Base-by-base conservation (phyloP, 1,140 invertebrate species). In the Drosophila bipectinata region DNA sequence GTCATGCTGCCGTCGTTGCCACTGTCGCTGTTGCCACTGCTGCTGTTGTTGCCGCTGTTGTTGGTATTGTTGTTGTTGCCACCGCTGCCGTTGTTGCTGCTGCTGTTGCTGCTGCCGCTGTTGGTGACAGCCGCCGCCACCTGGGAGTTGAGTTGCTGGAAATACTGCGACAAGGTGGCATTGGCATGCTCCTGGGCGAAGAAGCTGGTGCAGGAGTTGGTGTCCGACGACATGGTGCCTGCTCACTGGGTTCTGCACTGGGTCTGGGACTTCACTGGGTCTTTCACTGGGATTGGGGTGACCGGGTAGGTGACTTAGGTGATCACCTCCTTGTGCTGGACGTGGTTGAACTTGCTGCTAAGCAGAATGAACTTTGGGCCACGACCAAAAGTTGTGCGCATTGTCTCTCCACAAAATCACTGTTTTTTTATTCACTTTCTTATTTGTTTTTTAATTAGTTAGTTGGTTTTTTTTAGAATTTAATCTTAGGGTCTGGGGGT, bases 181-280 rank as follows among this genome's bases (percentile, higher is more conserved):
- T 85, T 91, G 12, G 88, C 72, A 24, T 91, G 90, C 58, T 91
- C 90, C 72, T 87, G 82, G 28, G 77, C 76, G 34, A 91, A 91
- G 77, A 90, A 91, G 34, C 81, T 73, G 51, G 72, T 79, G 56
- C 90, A 91, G 21, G 90, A 63, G 18, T 90, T 81, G 5, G 90
- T 66, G 32, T 91, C 90, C 14, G 90, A 73, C 24, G 90, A 76
- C 90, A 91, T 91, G 32, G 45, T 61, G 61, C 59, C 10, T 56
- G 15, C 14, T 77, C 72, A 80, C 77, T 74, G 61, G 51, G 44
- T 34, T 18, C 1, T 10, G 30, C 10, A 14, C 69, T 47, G 53
- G 34, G 14, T 21, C 12, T 24, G 14, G 12, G 15, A 8, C 2
- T 7, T 62, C 15, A 32, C 24, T 41, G 32, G 24, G 18, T 15